A percentile compares a stretch with the other conserved stretches of the same genome.
These are phyloP conservation scores for Venustoraphidia nigricollis DNA, from an alignment of 2,888 invertebrate species.

Conservation along the genomic window DNA sequence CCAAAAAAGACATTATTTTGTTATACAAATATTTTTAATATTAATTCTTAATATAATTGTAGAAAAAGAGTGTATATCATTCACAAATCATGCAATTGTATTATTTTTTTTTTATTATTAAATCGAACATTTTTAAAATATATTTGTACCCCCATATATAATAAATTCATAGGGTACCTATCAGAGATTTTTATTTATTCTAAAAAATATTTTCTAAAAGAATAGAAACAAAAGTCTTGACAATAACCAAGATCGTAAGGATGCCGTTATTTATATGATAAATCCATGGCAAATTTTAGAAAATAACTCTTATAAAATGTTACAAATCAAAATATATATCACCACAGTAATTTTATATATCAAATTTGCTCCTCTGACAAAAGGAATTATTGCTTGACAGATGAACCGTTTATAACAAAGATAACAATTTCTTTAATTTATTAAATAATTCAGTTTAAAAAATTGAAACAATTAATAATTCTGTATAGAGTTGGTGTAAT, in stretches of 20 bases:
- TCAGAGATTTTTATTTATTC: not conserved
- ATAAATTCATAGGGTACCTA: not conserved
- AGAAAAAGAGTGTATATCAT: conserved; percentile 4
- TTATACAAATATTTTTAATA: not conserved
- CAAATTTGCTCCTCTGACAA: not conserved
- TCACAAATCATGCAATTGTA: conserved; percentile 1
- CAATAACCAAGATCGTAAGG: not conserved
- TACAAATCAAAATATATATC: not conserved
- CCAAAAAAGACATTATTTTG: conserved; percentile 3
- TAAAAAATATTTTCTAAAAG: not conserved
- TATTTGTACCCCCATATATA: not conserved
- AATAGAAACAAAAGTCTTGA: not conserved
- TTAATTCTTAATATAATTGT: conserved; percentile 2
- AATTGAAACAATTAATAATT: not conserved
- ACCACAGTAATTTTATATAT: not conserved
- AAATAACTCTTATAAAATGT: not conserved
- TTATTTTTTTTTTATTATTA: conserved; percentile 1
- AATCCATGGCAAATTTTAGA: too few relatives aligned
- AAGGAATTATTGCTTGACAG: not conserved
- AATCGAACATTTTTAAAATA: conserved; percentile 1
- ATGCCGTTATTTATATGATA: not conserved
- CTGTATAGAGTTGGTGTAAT: not conserved
- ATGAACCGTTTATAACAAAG: not conserved
- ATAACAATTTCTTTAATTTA: not conserved
- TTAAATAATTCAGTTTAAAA: not conserved